Conservation (phyloP, 2,888 invertebrate genomes). For the Dichetophora obliterata region DNA sequence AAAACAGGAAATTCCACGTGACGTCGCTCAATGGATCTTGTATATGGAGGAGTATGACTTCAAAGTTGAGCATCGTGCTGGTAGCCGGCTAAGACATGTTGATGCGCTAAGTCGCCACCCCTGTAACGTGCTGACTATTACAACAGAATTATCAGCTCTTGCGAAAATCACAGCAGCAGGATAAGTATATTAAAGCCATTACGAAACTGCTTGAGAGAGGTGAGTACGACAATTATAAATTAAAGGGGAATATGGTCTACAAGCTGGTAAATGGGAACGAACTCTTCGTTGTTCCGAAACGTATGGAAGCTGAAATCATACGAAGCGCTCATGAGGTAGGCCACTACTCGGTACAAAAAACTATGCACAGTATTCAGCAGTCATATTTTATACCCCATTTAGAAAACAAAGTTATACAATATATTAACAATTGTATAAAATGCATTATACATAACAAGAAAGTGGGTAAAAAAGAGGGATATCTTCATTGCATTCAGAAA, state of each 20-base stretch:
- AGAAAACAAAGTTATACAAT: constrained; percentile 3
- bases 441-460: constrained; percentile 36
- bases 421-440: neutral
- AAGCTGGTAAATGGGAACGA: no score
- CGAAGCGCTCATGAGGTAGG: neutral
- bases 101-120: no score
- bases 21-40: neutral
- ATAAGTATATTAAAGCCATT: neutral
- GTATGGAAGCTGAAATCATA: neutral
- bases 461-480: neutral
- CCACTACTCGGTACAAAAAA: no score
- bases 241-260: no score
- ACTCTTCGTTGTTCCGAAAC: no score
- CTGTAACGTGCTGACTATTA: no score
- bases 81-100: neutral
- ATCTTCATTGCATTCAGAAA: neutral
- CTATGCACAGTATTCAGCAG: no score
- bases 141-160: neutral
- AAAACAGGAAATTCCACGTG: no score
- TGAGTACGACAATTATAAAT: neutral
- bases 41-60: neutral
- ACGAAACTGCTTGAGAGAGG: neutral
- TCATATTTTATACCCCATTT: neutral
- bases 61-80: neutral
- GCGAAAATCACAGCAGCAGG: neutral